Base-by-base conservation (phyloP, 1,140 invertebrate species). In the Nebria ingens region DNA sequence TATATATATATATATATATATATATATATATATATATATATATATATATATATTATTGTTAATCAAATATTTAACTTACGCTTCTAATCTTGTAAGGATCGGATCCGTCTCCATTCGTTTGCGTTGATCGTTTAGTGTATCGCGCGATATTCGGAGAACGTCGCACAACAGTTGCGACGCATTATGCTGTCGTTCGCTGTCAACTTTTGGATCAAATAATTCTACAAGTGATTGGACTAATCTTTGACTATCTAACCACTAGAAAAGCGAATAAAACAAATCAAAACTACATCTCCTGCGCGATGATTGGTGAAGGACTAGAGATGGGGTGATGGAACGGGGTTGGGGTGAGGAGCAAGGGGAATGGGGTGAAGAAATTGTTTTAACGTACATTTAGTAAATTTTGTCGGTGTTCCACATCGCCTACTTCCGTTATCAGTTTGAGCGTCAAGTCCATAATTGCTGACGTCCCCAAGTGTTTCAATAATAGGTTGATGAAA, bases 361-460 rank as follows among this genome's bases (percentile, higher is more conserved):
- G n/a, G n/a, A n/a, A n/a, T n/a, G n/a, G n/a, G n/a, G n/a, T n/a
- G n/a, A n/a, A n/a, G n/a, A n/a, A n/a, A 21, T 57, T 59, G 51
- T 13, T 56, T 23, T 13, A 4, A 72, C 74, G 78, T 76, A 95
- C 92, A 73, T 87, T 84, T 68, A 93, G 80, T 66, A 93, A 81
- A 73, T 86, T 87, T 70, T 83, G 79, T 65, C 86, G 81, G 71
- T 85, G 81, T 65, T 89, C 85, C 58, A 74, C 75, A 56, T 83
- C 86, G 68, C 92, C 88, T 42, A 95, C 83, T 70, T 89, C 83
- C 45, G 89, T 91, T 65, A 95, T 81, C 58, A 93, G 80, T 71
- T 91, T 87, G 59, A 93, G 80, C 60, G 95, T 81, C 56, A 95
- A 80, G 80, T 97, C 93, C 82, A 94, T 94, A 64, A 97, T 91